Evolutionary conservation across 2,113 vertebrate genomes (phyloP), one percentile per base, ranked within the genome.

Genomic region (Menidia beryllina): DNA sequence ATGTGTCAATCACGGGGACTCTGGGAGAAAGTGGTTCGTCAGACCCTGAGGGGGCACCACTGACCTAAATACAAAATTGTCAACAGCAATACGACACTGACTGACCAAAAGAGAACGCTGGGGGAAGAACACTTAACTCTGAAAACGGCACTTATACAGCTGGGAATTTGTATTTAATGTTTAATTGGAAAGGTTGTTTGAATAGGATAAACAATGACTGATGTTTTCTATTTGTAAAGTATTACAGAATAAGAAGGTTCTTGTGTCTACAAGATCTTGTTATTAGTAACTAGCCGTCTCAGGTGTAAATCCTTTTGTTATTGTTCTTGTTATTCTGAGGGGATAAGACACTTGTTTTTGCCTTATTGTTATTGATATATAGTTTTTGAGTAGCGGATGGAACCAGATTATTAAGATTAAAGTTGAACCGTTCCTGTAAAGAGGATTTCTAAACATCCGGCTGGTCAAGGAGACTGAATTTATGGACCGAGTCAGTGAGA

Each of bases 21-120:
- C 82, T 15, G 72, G 83, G 88, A 91, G 89, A 90, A 89, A 87
- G 88, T 89, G 90, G 85, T 91, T 90, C 86, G 88, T 90, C 88
- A 88, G 86, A 85, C 86, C 92, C 91, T 61, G 85, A 91, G 92
- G 92, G 92, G 89, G 72, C 69, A 89, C 84, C 85, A 86, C 78
- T 94, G 93, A 94, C 93, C 93, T 91, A 94, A 93, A 94, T 93
- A 91, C 86, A 87, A 91, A 90, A 88, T 86, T 86, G 87, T 91
- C 88, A 89, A 92, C 90, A 91, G 84, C 82, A 89, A 82, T 74
- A 61, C 84, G 66, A 77, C 64, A 83, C 48, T 89, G 83, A 88
- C 86, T 85, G 81, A 76, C 79, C 77, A 51, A 78, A 65, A 53
- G 64, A 73, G 58, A 74, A 62, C 70, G 38, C 74, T 20, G 61